phyloP scores from a whole-genome alignment of 2,797 vertebrate species.

The Leptodactylus fallax region DNA sequence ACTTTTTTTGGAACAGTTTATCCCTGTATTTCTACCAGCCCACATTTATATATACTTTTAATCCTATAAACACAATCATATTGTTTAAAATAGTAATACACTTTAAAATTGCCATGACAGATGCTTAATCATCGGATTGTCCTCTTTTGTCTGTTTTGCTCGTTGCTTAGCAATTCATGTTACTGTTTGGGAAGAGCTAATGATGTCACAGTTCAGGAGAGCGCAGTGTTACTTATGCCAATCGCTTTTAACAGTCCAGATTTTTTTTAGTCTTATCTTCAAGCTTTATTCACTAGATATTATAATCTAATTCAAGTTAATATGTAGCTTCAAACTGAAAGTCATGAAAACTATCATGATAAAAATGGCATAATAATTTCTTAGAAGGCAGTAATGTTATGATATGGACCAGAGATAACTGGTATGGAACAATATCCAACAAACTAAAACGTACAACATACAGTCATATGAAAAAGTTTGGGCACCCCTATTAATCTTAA shows the following conservation, averaged over 20 bases:
- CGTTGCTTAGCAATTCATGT: conserved; percentile 48
- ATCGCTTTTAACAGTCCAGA: background rate
- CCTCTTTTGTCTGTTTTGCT: conserved; percentile 34
- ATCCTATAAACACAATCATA: conserved; percentile 38
- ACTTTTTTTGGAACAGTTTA: background rate
- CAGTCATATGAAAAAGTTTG: too few species aligned
- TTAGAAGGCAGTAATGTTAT: background rate
- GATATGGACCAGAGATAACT: too few species aligned
- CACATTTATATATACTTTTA: conserved; percentile 5
- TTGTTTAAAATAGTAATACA: conserved; percentile 24
- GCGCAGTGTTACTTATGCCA: background rate
- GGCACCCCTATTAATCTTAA: too few species aligned
- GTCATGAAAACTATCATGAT: too few species aligned
- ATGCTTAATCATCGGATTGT: conserved; percentile 44
- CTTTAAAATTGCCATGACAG: conserved; percentile 32
- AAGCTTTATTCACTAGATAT: background rate
- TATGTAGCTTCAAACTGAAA: background rate
- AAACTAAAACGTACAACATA: too few species aligned
- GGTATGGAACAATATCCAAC: too few species aligned
- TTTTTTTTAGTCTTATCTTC: background rate
- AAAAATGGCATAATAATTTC: background rate
- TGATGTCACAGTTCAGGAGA: conserved; percentile 40
- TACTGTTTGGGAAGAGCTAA: conserved; percentile 36
- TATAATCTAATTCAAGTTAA: background rate
- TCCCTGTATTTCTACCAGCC: background rate